These are phyloP conservation scores for Alligator sinensis DNA, from an alignment of 2,113 vertebrate species.

Conservation along the genomic window DNA sequence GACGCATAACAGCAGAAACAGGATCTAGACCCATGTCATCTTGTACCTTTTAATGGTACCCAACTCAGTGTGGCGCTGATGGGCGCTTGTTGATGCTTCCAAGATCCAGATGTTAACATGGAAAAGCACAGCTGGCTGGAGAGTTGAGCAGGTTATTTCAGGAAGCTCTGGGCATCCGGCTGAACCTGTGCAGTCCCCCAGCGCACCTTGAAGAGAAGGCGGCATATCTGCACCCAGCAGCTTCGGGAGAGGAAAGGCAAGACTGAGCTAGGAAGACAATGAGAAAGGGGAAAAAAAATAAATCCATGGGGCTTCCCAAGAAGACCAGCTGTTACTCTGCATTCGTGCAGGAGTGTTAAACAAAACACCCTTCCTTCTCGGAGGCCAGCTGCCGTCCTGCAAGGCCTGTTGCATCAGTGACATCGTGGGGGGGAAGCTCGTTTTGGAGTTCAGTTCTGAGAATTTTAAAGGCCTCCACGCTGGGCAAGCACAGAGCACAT, in stretches of 20 bases:
- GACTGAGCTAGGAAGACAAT: background rate
- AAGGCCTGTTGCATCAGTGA: background rate
- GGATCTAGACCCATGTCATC: slow-evolving; percentile 44
- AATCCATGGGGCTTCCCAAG: background rate
- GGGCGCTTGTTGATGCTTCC: background rate
- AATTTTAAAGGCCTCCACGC: background rate
- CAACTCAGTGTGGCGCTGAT: slow-evolving; percentile 30
- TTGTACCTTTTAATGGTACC: background rate
- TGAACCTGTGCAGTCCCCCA: background rate
- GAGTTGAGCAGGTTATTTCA: background rate
- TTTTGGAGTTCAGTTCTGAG: background rate
- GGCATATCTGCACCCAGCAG: fast-evolving
- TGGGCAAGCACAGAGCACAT: background rate
- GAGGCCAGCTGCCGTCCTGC: background rate
- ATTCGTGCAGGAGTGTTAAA: background rate
- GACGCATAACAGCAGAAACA: background rate
- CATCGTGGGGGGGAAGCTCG: background rate
- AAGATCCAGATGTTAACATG: background rate
- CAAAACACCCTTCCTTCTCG: background rate
- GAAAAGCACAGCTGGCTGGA: fast-evolving
- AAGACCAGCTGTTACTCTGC: background rate
- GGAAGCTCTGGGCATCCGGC: background rate
- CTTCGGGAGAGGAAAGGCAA: fast-evolving
- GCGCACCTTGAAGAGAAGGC: background rate
- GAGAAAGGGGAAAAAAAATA: background rate